Conservation (phyloP, 1,140 invertebrate genomes). For the Trichonephila clavipes region DNA sequence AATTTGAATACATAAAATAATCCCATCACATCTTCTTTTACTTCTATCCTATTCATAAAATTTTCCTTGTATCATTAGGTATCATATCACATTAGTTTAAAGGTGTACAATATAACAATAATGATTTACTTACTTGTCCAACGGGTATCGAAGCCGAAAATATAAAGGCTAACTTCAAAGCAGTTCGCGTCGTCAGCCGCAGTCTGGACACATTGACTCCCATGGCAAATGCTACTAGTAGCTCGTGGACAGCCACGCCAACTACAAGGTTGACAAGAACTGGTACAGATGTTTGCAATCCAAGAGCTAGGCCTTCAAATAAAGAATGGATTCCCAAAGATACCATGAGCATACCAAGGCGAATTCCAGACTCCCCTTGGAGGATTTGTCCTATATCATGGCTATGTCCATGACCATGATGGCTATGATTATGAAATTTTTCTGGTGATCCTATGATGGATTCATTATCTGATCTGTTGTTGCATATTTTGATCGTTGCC, state of each 20-base stretch:
- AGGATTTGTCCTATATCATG: conserved; percentile 73
- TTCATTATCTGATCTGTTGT: conserved; percentile 17
- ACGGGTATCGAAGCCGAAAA: conserved; percentile 79
- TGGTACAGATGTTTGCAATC: conserved; percentile 79
- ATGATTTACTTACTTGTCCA: conserved; percentile 78
- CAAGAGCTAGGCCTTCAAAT: conserved; percentile 80
- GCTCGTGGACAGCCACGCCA: conserved; percentile 80
- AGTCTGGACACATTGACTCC: conserved; percentile 80
- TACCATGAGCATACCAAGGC: conserved; percentile 79
- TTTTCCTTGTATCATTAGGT: too few species aligned
- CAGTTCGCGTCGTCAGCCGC: conserved; percentile 74
- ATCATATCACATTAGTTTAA: too few species aligned
- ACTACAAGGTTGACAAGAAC: conserved; percentile 79
- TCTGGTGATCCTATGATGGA: conserved; percentile 44
- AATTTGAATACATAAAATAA: too few species aligned
- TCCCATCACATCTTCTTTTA: too few species aligned
- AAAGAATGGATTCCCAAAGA: conserved; percentile 80
- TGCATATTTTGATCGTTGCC: background rate
- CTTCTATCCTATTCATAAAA: too few species aligned
- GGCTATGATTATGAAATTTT: conserved; percentile 37
- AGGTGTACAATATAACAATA: background rate
- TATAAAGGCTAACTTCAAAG: conserved; percentile 78
- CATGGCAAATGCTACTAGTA: conserved; percentile 80
- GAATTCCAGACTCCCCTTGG: conserved; percentile 79
- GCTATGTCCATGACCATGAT: conserved; percentile 67